Conservation (phyloP, 2,888 invertebrate genomes). For the Cryptus armator region DNA sequence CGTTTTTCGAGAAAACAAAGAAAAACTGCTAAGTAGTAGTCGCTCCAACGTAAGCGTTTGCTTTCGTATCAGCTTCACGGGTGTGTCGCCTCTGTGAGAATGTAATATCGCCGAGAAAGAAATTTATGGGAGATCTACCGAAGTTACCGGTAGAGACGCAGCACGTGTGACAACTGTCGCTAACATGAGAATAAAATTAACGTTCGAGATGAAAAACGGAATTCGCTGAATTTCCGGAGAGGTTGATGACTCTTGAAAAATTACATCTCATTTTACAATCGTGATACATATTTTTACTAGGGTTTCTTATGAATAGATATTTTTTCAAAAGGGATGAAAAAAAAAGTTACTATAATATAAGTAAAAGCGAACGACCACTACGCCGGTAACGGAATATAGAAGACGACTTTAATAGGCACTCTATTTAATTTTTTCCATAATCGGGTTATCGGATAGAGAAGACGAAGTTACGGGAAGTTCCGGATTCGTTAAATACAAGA, state of each 20-base stretch:
- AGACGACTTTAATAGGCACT: too few relatives aligned
- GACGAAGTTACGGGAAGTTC: not conserved
- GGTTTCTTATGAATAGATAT: not conserved
- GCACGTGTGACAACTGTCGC: constrained; percentile 6
- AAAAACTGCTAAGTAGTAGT: constrained; percentile 26
- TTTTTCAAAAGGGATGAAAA: too few relatives aligned
- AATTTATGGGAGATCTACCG: constrained; percentile 49
- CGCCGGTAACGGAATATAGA: too few relatives aligned
- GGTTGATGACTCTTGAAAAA: not conserved
- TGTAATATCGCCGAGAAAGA: constrained; percentile 47
- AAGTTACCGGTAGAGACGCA: constrained; percentile 17
- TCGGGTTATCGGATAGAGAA: too few relatives aligned
- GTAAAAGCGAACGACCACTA: too few relatives aligned
- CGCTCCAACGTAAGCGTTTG: constrained; percentile 31
- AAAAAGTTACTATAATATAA: too few relatives aligned
- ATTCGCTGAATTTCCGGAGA: not conserved
- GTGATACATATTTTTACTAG: not conserved
- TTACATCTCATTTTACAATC: not conserved
- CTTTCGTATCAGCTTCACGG: constrained; percentile 45
- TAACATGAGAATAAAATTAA: constrained; percentile 32
- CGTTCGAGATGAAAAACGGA: constrained; percentile 22
- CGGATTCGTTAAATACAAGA: not conserved
- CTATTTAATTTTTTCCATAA: too few relatives aligned
- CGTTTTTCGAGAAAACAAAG: not conserved
- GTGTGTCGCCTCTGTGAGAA: constrained; percentile 18